These are phyloP conservation scores for Hippocampus kuda DNA, from an alignment of 2,797 vertebrate genomes.

Conservation along the genomic window DNA sequence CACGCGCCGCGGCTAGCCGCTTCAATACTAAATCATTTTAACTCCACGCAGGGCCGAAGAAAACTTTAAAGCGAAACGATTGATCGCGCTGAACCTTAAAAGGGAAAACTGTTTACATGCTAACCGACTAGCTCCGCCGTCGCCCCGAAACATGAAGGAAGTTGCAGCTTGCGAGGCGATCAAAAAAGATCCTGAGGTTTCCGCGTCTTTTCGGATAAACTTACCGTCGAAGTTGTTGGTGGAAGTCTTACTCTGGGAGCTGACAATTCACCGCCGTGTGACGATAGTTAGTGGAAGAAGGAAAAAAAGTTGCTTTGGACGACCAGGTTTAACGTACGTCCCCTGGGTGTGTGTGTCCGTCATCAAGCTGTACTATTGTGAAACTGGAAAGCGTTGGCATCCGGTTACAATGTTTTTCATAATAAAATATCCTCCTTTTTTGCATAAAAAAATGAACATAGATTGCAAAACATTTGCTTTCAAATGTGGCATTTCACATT, in stretches of 20 bases:
- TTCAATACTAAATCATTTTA: background rate
- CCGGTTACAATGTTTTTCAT: background rate
- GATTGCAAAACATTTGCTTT: no score
- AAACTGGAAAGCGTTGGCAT: background rate
- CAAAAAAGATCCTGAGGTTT: background rate
- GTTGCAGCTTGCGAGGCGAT: slow-evolving; percentile 5
- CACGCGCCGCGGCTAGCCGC: background rate
- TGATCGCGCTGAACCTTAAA: background rate
- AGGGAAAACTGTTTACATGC: slow-evolving; percentile 18
- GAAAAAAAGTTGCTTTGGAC: slow-evolving; percentile 44
- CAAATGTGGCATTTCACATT: no score
- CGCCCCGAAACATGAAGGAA: slow-evolving; percentile 25
- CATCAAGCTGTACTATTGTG: background rate
- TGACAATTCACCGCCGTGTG: slow-evolving; percentile 1
- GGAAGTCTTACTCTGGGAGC: slow-evolving; percentile 5
- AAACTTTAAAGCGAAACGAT: background rate
- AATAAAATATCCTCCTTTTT: background rate
- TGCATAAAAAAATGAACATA: background rate
- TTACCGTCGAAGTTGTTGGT: slow-evolving; percentile 19
- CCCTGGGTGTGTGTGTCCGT: slow-evolving; percentile 15
- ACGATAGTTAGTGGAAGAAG: background rate
- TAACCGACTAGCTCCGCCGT: slow-evolving; percentile 44
- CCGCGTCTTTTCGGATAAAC: slow-evolving; percentile 3
- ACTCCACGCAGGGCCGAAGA: background rate
- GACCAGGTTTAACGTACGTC: slow-evolving; percentile 21